A percentile compares a stretch with the other conserved stretches of the same genome.
Conservation (phyloP, 2,113 vertebrate genomes). For the Synchiropus splendidus region DNA sequence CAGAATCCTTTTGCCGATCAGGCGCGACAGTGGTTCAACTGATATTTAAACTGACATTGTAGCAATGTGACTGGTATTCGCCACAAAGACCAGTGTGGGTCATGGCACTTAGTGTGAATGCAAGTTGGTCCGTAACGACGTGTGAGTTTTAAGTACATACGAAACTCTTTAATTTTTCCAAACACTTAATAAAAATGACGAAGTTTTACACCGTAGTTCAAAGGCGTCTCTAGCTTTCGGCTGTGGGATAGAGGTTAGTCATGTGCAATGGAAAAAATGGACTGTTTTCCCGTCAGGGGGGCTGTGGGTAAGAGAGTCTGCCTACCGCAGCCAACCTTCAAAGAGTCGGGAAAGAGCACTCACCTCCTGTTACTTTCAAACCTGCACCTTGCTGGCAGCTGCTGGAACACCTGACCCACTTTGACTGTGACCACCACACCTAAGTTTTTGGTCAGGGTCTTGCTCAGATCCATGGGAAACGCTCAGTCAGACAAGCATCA, state of each 20-base stretch:
- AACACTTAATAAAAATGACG: conserved; percentile 66
- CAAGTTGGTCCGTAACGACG: conserved; percentile 24
- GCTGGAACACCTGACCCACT: conserved; percentile 34
- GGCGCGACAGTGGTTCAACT: neutral
- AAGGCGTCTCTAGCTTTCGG: conserved; percentile 45
- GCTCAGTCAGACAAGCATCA: conserved; percentile 21
- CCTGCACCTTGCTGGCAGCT: conserved; percentile 36
- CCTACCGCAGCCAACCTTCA: conserved; percentile 55
- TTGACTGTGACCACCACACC: conserved; percentile 11
- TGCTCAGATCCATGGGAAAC: conserved; percentile 32
- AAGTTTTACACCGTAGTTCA: conserved; percentile 54
- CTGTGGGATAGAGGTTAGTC: conserved; percentile 45
- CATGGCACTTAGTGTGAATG: conserved; percentile 4
- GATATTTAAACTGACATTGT: conserved; percentile 1
- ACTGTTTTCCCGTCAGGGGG: conserved; percentile 49
- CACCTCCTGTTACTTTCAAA: conserved; percentile 38
- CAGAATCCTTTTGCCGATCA: too few relatives aligned
- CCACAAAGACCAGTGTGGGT: conserved; percentile 11
- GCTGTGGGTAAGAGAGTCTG: conserved; percentile 44
- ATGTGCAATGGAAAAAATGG: conserved; percentile 52
- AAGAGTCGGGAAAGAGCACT: conserved; percentile 35
- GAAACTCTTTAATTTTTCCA: conserved; percentile 34
- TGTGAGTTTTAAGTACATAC: conserved; percentile 35
- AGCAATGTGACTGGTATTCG: too few relatives aligned
- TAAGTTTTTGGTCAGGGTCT: conserved; percentile 19